Evolutionary conservation across 2,888 invertebrate genomes (phyloP), one percentile per base, ranked within the genome.

Genomic region (Ischnura elegans): DNA sequence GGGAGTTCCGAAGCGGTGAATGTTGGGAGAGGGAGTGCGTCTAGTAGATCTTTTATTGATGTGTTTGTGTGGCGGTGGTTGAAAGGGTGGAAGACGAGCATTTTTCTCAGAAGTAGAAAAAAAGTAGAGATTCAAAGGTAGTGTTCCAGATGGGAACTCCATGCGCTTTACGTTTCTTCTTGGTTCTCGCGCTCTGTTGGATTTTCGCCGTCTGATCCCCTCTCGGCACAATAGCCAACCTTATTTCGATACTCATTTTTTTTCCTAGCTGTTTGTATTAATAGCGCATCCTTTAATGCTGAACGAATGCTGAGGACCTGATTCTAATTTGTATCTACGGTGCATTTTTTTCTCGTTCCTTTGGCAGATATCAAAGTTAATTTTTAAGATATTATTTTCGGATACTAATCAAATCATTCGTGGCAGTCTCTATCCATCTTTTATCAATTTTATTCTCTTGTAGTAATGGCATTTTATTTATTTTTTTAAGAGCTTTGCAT

Each of bases 11-110:
- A 51, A 43, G 61, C 43, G 47, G 43, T n/a, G 43, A 43, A 61
- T 66, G 61, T 29, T 76, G 76, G 76, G 76, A 51, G 51, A 51
- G 19, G 13, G 51, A 51, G 51, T 36, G 76, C 76, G 76, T 36
- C 36, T 16, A 36, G 76, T 8, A 36, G 76, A 76, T 10, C 76
- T 36, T 10, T 86, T 61, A 61, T 61, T 55, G 55, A n/a, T n/a
- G 43, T 55, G 90, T 42, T 47, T 47, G 47, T n/a, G 55, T 42
- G 36, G 55, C 55, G 29, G 51, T 51, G 25, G 25, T n/a, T 90
- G 90, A 90, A 90, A 90, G 90, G 90, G 90, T 90, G 61, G 42
- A 90, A 43, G n/a, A 21, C 76, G 90, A 90, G 61, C 61, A 55
- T 90, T 76, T 76, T 13, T 36, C 76, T 36, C 76, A n/a, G 10